Conservation (phyloP, 1,140 invertebrate genomes). For the Zaprionus vittiger region DNA sequence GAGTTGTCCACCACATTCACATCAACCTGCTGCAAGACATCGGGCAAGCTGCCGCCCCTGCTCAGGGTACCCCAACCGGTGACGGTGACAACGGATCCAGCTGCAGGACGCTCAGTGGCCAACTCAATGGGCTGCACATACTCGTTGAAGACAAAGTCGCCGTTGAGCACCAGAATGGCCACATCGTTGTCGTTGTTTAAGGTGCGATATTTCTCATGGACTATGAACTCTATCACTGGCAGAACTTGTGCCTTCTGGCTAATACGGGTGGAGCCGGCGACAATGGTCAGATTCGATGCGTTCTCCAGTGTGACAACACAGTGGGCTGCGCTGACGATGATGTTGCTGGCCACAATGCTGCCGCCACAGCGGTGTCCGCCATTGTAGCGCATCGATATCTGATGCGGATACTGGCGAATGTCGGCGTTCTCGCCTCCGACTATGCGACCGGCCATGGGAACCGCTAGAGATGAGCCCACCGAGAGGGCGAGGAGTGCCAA, state of each 20-base stretch:
- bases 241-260: constrained; percentile 46
- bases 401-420: constrained; percentile 63
- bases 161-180: constrained; percentile 54
- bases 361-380: constrained; percentile 85
- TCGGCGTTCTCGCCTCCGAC: constrained; percentile 58
- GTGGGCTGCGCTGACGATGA: constrained; percentile 87
- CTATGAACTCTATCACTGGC: constrained; percentile 46
- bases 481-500: background rate
- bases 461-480: constrained; percentile 1
- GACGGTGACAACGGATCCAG: constrained; percentile 48
- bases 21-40: constrained; percentile 55
- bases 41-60: constrained; percentile 40
- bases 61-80: constrained; percentile 65
- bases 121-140: constrained; percentile 58
- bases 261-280: constrained; percentile 58
- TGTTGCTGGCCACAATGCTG: constrained; percentile 81
- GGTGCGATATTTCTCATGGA: constrained; percentile 53
- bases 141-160: constrained; percentile 50
- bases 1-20: constrained; percentile 57
- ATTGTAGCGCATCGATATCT: constrained; percentile 64
- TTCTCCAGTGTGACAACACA: constrained; percentile 76
- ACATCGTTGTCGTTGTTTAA: constrained; percentile 67
- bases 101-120: constrained; percentile 51
- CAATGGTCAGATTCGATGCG: constrained; percentile 52
- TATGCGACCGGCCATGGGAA: constrained; percentile 59